These are phyloP conservation scores for Drosophila repletoides DNA, from an alignment of 1,140 invertebrate genomes.

Conservation along the genomic window DNA sequence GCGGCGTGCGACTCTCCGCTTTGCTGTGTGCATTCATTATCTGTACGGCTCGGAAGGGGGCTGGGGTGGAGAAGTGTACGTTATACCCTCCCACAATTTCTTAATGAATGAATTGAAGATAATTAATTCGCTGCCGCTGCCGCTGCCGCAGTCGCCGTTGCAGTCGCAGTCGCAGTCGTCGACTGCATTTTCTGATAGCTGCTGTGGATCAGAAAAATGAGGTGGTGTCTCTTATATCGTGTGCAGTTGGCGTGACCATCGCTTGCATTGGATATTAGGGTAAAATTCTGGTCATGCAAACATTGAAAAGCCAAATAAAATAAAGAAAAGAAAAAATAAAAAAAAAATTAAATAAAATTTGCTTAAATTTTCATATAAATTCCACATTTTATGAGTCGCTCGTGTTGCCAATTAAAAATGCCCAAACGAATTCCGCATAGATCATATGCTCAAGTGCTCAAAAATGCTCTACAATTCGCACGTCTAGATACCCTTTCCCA, in stretches of 20 bases:
- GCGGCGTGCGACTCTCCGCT: constrained; percentile 18
- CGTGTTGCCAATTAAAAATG: constrained; percentile 66
- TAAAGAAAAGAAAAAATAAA: too few relatives aligned
- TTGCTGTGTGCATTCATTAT: constrained; percentile 70
- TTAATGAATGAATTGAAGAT: constrained; percentile 80
- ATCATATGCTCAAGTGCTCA: constrained; percentile 33
- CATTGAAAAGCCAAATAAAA: too few relatives aligned
- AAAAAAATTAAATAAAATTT: constrained; percentile 5
- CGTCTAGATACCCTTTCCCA: constrained; percentile 1
- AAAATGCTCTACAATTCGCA: constrained; percentile 8
- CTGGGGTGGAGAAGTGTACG: background rate
- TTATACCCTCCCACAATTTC: constrained; percentile 56
- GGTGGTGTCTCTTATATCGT: constrained; percentile 4
- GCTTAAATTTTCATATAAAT: constrained; percentile 56
- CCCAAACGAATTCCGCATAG: constrained; percentile 28
- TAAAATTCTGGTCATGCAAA: constrained; percentile 53
- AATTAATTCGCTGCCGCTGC: constrained; percentile 63
- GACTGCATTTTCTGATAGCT: constrained; percentile 55
- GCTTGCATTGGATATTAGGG: constrained; percentile 7
- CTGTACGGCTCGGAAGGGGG: background rate
- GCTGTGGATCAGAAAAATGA: constrained; percentile 5
- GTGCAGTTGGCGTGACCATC: constrained; percentile 41
- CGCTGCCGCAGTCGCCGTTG: constrained; percentile 3
- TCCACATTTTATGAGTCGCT: constrained; percentile 70
- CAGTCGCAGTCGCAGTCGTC: constrained; percentile 5